Evolutionary conservation across 2,888 invertebrate genomes (phyloP).

Genomic region (Candidula unifasciata): DNA sequence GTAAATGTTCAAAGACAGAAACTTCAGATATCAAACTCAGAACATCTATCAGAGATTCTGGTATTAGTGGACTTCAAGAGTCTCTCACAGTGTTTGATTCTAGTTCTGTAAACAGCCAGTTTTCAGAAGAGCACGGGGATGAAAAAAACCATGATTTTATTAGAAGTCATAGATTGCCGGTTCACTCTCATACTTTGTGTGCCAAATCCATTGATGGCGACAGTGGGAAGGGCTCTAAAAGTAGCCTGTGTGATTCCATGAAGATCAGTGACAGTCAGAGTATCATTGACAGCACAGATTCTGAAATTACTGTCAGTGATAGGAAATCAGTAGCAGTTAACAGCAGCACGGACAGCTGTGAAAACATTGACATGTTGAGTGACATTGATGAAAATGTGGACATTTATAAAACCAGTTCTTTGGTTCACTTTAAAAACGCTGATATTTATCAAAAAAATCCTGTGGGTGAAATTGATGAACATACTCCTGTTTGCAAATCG

Average conservation of each 20-base stretch:
- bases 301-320: neutral
- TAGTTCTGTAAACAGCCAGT: slow-evolving; percentile 3
- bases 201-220: neutral
- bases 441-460: slow-evolving; percentile 38
- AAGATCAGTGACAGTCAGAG: neutral
- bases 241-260: slow-evolving; percentile 19
- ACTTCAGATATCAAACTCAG: neutral
- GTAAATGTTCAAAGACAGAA: slow-evolving; percentile 13
- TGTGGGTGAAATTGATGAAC: slow-evolving; percentile 30
- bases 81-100: slow-evolving; percentile 26
- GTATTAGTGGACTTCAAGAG: neutral
- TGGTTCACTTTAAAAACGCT: neutral
- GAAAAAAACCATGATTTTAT: neutral
- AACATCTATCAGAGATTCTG: neutral
- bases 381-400: too few species aligned
- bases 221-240: slow-evolving; percentile 31
- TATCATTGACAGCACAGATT: neutral
- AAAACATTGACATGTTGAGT: neutral
- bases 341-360: neutral
- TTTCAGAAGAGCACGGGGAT: slow-evolving; percentile 6
- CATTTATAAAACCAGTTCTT: neutral
- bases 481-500: slow-evolving; percentile 6
- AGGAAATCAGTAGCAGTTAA: neutral
- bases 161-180: neutral
- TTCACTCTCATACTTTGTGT: slow-evolving; percentile 2